These are phyloP conservation scores for Microcebus griseorufus DNA, from an alignment of 2,113 vertebrate genomes.

Conservation along the genomic window DNA sequence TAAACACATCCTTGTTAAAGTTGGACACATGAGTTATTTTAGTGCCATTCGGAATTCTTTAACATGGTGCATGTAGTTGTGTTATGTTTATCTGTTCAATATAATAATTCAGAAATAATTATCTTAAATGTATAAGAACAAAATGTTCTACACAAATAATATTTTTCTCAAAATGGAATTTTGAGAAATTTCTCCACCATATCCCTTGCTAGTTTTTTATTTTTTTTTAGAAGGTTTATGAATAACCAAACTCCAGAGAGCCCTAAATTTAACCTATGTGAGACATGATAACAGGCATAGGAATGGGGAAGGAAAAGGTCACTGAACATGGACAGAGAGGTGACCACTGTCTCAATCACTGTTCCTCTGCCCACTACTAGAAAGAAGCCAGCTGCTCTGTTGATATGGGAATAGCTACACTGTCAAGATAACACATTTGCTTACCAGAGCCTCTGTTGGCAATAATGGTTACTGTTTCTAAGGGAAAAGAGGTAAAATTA, in stretches of 20 bases:
- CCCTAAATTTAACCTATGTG: background rate
- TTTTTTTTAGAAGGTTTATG: background rate
- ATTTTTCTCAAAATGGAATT: constrained; percentile 4
- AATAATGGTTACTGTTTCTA: background rate
- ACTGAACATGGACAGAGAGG: background rate
- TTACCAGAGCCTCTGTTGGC: background rate
- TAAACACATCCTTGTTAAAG: background rate
- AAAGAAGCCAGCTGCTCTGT: background rate
- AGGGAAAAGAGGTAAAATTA: background rate
- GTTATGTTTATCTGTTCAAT: background rate
- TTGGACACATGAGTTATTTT: background rate
- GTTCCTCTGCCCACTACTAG: background rate
- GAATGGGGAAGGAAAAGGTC: background rate
- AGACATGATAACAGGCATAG: background rate
- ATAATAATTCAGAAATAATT: constrained; percentile 10
- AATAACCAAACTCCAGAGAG: background rate
- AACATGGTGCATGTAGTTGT: background rate
- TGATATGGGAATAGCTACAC: background rate
- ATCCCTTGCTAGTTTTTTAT: background rate
- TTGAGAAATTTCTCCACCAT: background rate
- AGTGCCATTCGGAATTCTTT: background rate
- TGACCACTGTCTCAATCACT: background rate
- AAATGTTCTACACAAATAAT: background rate
- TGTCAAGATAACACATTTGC: too few species aligned
- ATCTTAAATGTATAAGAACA: background rate